These are phyloP conservation scores for Lepeophtheirus salmonis DNA, from an alignment of 1,140 invertebrate species.

Conservation along the genomic window DNA sequence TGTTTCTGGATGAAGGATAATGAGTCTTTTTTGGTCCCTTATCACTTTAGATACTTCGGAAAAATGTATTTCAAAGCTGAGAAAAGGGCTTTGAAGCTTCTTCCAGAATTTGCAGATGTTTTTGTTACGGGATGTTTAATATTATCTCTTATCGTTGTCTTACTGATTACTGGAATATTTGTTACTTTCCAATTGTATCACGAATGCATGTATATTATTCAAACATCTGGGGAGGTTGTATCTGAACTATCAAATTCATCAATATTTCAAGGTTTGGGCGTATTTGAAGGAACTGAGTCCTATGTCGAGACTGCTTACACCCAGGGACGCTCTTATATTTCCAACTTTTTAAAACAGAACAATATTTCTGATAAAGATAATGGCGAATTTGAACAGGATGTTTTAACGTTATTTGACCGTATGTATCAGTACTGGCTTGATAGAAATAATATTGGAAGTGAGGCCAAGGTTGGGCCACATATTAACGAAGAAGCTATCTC, in stretches of 20 bases:
- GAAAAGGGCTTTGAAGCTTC: neutral
- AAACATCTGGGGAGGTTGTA: neutral
- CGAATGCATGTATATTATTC: slow-evolving; percentile 5
- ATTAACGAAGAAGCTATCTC: slow-evolving; percentile 1
- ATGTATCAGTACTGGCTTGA: slow-evolving; percentile 14
- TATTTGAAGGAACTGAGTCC: neutral
- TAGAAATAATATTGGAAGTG: neutral
- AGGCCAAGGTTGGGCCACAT: neutral
- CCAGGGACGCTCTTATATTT: neutral
- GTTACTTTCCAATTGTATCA: slow-evolving; percentile 2
- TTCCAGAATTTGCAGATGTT: neutral
- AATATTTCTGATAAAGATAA: neutral
- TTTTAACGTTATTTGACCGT: slow-evolving; percentile 2
- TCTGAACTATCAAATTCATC: neutral
- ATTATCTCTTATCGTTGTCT: neutral
- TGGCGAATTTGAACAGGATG: neutral
- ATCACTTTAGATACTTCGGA: neutral
- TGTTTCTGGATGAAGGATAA: neutral
- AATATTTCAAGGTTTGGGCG: neutral
- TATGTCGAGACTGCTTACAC: neutral
- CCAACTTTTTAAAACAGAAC: neutral
- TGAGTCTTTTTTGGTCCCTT: neutral
- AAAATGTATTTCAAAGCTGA: neutral
- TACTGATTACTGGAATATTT: slow-evolving; percentile 3
- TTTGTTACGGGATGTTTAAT: neutral